Percentiles rank a stretch among this genome's conserved stretches.
Evolutionary conservation across 2,113 vertebrate species (phyloP).

Genomic region (Passer domesticus): DNA sequence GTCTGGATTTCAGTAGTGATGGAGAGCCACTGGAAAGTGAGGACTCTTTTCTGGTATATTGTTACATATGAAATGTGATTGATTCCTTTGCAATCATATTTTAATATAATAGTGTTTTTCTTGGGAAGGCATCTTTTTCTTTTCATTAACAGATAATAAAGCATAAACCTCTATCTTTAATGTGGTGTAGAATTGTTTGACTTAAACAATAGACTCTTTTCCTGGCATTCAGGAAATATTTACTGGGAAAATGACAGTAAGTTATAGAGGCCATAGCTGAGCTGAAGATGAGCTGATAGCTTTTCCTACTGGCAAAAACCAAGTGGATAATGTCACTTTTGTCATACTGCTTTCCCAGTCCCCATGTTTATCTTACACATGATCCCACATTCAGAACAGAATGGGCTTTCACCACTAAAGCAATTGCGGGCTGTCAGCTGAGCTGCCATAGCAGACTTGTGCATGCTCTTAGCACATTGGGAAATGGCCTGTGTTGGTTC

Average conservation of each 20-base stretch:
- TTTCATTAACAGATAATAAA: conserved; percentile 24
- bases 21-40: background rate
- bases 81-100: background rate
- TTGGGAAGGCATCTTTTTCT: background rate
- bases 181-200: background rate
- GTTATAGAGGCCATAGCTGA: background rate
- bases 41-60: background rate
- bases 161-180: background rate
- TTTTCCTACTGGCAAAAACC: background rate
- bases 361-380: background rate
- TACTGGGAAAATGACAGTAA: background rate
- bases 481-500: background rate
- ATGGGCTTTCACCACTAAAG: background rate
- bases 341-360: background rate
- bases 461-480: background rate
- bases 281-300: background rate
- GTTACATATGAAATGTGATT: background rate
- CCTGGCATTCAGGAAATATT: background rate
- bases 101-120: background rate
- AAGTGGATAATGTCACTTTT: background rate
- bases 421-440: background rate
- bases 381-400: background rate
- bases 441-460: background rate
- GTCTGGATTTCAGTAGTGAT: background rate
- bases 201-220: conserved; percentile 12